These are phyloP conservation scores for Stomatorhinus ivindoensis DNA, from an alignment of 2,113 vertebrate genomes.

Conservation along the genomic window DNA sequence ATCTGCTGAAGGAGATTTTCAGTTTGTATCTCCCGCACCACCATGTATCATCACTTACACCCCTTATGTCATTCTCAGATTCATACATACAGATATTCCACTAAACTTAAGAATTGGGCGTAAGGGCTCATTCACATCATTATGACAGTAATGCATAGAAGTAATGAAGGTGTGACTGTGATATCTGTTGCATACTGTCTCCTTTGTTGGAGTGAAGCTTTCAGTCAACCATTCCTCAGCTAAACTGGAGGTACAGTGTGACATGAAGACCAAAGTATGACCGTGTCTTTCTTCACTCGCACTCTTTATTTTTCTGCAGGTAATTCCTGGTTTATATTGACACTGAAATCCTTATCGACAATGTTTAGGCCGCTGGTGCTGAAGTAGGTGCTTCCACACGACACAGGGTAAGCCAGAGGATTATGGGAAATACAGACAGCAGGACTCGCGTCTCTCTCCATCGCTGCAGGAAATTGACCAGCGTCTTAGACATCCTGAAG, in stretches of 20 bases:
- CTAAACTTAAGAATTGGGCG: neutral
- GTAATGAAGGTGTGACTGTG: neutral
- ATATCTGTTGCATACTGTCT: neutral
- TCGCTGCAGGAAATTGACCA: slow-evolving; percentile 53
- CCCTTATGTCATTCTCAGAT: neutral
- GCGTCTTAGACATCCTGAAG: slow-evolving; percentile 52
- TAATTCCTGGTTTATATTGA: slow-evolving; percentile 57
- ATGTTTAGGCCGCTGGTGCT: slow-evolving; percentile 56
- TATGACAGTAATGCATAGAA: neutral
- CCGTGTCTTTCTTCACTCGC: neutral
- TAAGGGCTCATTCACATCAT: neutral
- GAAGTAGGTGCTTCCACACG: slow-evolving; percentile 47
- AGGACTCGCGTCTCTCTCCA: neutral
- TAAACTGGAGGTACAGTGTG: neutral
- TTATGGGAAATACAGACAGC: neutral
- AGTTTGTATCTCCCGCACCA: slow-evolving; percentile 42
- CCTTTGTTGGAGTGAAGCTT: neutral
- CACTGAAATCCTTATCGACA: slow-evolving; percentile 54
- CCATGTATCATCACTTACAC: neutral
- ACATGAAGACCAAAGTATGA: neutral
- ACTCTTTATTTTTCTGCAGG: slow-evolving; percentile 40
- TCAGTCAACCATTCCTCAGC: neutral
- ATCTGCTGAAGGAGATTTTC: slow-evolving; percentile 64
- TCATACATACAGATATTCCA: neutral
- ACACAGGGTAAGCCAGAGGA: no score